Evolutionary conservation across 2,888 invertebrate species (phyloP).

Genomic region (Amaurobius ferox): DNA sequence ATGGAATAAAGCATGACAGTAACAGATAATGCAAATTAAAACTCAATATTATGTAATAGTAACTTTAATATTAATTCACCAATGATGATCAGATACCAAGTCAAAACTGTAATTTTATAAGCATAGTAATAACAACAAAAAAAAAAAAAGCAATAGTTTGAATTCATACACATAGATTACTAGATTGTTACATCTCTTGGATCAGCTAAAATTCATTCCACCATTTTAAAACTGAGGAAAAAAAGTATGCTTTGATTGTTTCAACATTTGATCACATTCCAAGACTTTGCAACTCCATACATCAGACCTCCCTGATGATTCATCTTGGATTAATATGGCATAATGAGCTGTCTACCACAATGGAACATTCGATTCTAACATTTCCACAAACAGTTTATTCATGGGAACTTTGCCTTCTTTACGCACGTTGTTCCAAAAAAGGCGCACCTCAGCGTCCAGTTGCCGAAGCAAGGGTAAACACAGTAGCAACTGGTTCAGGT

Average conservation of each 20-base stretch:
- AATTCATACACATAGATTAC: too few species aligned
- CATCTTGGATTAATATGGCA: slow-evolving; percentile 50
- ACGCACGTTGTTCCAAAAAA: slow-evolving; percentile 93
- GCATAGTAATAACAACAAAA: too few species aligned
- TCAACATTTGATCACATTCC: slow-evolving; percentile 64
- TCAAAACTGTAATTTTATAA: too few species aligned
- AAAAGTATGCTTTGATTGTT: slow-evolving; percentile 37
- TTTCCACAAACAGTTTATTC: slow-evolving; percentile 89
- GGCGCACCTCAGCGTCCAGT: slow-evolving; percentile 90
- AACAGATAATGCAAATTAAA: too few species aligned
- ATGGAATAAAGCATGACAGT: too few species aligned
- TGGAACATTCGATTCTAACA: slow-evolving; percentile 74
- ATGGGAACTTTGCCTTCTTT: slow-evolving; percentile 92
- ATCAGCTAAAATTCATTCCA: slow-evolving; percentile 3
- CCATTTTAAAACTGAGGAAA: neutral
- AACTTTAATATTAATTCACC: too few species aligned
- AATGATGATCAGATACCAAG: too few species aligned
- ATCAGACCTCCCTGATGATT: slow-evolving; percentile 48
- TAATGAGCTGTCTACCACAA: slow-evolving; percentile 47
- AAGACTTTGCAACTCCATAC: slow-evolving; percentile 32
- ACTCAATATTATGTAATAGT: too few species aligned
- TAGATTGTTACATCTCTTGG: slow-evolving; percentile 12
- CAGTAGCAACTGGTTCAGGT: slow-evolving; percentile 84
- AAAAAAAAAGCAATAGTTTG: too few species aligned
- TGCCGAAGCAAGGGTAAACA: slow-evolving; percentile 92